These are phyloP conservation scores for Hemiscyllium ocellatum DNA, from an alignment of 2,113 vertebrate genomes.

Conservation along the genomic window DNA sequence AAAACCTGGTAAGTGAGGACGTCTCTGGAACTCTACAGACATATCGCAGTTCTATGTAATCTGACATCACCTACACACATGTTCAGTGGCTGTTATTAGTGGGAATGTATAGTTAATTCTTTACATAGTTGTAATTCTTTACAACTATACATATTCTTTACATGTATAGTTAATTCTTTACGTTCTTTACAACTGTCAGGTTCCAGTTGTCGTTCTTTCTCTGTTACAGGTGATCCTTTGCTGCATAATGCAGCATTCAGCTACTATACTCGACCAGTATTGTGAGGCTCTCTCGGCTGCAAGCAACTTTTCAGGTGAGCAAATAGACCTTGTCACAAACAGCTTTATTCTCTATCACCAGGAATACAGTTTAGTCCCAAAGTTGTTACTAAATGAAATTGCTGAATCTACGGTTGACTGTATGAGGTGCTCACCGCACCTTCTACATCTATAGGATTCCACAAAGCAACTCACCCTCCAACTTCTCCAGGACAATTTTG, in stretches of 20 bases:
- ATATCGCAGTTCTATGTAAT: too few species aligned
- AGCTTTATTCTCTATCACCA: background rate
- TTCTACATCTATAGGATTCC: background rate
- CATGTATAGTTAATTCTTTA: too few species aligned
- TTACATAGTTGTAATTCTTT: too few species aligned
- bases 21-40: too few species aligned
- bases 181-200: too few species aligned
- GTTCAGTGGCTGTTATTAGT: too few species aligned
- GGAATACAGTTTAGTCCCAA: background rate
- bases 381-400: background rate
- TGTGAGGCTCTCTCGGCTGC: slow-evolving; percentile 50
- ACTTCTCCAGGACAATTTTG: too few species aligned
- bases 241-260: slow-evolving; percentile 42
- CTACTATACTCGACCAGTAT: slow-evolving; percentile 55
- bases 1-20: too few species aligned
- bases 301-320: slow-evolving; percentile 57
- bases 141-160: too few species aligned
- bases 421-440: background rate
- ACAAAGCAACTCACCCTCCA: too few species aligned
- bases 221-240: slow-evolving; percentile 49
- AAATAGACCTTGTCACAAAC: background rate
- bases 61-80: too few species aligned
- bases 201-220: background rate
- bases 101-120: too few species aligned
- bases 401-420: background rate